Percentiles rank a stretch among this genome's conserved stretches.
Evolutionary conservation across 2,113 vertebrate species (phyloP).

Genomic region (Xyliphius kryptos): DNA sequence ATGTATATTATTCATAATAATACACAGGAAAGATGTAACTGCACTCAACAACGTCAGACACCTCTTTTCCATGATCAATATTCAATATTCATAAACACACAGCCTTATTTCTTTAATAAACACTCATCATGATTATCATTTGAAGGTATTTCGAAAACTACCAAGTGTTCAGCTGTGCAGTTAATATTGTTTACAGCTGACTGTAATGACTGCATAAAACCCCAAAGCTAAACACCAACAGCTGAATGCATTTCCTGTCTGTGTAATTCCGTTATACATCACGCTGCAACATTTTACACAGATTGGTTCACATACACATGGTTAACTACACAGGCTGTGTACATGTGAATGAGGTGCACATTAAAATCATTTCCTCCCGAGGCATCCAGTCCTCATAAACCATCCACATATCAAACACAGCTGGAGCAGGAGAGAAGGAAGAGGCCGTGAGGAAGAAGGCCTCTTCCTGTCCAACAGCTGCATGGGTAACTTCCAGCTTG

Average conservation of each 20-base stretch:
- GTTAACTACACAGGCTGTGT: not conserved
- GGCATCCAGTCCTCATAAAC: slow-evolving; percentile 19
- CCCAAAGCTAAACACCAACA: slow-evolving; percentile 1
- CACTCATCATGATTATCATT: slow-evolving; percentile 26
- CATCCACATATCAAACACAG: slow-evolving; percentile 31
- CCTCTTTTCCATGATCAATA: too few relatives aligned
- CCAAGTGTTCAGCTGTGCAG: not conserved
- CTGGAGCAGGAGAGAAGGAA: slow-evolving; percentile 3
- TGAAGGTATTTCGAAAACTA: slow-evolving; percentile 38
- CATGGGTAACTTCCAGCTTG: slow-evolving; percentile 21
- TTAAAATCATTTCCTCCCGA: not conserved
- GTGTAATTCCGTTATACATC: not conserved
- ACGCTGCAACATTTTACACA: not conserved
- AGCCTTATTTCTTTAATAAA: not conserved
- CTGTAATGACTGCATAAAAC: not conserved
- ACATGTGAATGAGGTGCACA: not conserved
- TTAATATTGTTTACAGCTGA: slow-evolving; percentile 3
- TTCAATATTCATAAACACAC: not conserved
- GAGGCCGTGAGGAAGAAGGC: slow-evolving; percentile 14
- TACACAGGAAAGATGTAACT: too few relatives aligned
- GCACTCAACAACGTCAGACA: too few relatives aligned
- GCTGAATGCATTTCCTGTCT: not conserved
- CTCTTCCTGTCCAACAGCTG: slow-evolving; percentile 39
- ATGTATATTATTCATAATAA: too few relatives aligned
- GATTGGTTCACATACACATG: slow-evolving; percentile 2